These are phyloP conservation scores for Caranx ignobilis DNA, from an alignment of 2,113 vertebrate species.

Conservation along the genomic window DNA sequence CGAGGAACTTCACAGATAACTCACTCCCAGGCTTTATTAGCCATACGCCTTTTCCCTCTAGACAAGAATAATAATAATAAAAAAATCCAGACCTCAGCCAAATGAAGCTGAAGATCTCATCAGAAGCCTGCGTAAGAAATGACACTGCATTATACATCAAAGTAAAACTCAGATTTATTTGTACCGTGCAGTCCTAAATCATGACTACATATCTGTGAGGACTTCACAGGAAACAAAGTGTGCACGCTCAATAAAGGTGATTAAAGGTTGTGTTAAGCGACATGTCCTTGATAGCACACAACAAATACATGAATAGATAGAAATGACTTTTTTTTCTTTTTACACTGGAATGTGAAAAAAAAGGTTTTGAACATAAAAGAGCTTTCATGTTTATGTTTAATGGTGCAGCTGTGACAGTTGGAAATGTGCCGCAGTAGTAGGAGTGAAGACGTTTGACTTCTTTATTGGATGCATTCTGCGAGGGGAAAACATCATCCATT, in stretches of 20 bases:
- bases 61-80: constrained; percentile 26
- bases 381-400: constrained; percentile 42
- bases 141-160: constrained; percentile 63
- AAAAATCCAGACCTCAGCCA: constrained; percentile 49
- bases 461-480: constrained; percentile 13
- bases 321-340: not conserved
- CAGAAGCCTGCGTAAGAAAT: constrained; percentile 44
- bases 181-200: constrained; percentile 7
- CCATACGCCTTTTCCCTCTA: constrained; percentile 34
- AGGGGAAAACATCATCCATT: not conserved
- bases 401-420: constrained; percentile 9
- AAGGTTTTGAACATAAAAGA: constrained; percentile 28
- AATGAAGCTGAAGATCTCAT: constrained; percentile 69
- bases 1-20: constrained; percentile 51
- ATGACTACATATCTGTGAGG: constrained; percentile 1
- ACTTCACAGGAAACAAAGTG: constrained; percentile 18
- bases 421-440: not conserved
- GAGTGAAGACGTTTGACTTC: constrained; percentile 13
- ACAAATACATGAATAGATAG: not conserved
- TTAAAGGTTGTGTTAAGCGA: constrained; percentile 22
- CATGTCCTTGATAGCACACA: constrained; percentile 2
- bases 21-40: constrained; percentile 58
- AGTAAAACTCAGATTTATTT: constrained; percentile 33
- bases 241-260: constrained; percentile 4
- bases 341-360: not conserved